Conservation (phyloP, 2,797 vertebrate genomes). For the Tolypeutes matacus region DNA sequence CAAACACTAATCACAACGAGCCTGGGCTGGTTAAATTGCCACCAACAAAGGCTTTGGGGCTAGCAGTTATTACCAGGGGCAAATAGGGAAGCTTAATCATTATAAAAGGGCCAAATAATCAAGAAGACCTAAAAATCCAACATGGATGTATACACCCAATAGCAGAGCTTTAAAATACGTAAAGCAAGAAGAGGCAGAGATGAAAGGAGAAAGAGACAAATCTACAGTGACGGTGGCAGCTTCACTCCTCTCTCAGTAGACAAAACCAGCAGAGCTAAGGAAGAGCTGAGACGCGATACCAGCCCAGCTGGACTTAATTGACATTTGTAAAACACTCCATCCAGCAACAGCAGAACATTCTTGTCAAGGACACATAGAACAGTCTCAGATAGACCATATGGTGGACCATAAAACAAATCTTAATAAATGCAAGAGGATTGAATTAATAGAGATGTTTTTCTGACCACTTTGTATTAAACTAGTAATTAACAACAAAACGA, state of each 20-base stretch:
- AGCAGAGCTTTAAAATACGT: neutral
- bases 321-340: neutral
- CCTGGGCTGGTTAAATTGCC: neutral
- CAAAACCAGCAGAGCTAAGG: neutral
- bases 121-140: neutral
- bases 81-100: neutral
- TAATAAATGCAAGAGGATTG: neutral
- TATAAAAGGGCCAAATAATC: neutral
- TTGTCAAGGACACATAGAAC: neutral
- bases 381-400: neutral
- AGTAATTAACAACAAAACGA: slow-evolving; percentile 26
- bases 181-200: neutral
- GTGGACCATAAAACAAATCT: neutral
- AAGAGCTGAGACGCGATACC: neutral
- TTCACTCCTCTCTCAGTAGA: neutral
- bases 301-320: neutral
- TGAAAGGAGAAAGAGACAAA: neutral
- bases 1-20: neutral
- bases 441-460: slow-evolving; percentile 33
- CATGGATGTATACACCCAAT: neutral
- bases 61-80: neutral
- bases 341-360: neutral
- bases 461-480: slow-evolving; percentile 26
- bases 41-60: neutral
- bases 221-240: neutral